Evolutionary conservation across 1,140 invertebrate species (phyloP), one percentile per base, ranked within the genome.

Genomic region (Drosophila albomicans): DNA sequence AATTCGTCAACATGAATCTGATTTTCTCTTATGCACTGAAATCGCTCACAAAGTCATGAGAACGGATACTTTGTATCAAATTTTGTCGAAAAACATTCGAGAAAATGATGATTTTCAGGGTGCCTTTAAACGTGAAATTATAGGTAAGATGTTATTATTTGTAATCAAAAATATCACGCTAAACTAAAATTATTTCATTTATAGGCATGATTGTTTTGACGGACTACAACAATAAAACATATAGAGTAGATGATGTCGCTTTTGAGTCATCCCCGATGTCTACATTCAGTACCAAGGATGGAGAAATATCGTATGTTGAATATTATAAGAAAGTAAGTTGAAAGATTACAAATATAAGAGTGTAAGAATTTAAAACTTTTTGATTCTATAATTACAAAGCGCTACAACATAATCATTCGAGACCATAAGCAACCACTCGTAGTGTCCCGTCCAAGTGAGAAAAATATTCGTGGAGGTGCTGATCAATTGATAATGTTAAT

Each of bases 161-260:
- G 25, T 45, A 2, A 35, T 66, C 56, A 20, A 20, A 20, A 20
- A 20, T 16, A 16, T 6, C 16, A 7, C 11, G 41, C 13, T 1
- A n/a, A 13, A 15, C 7, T 54, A 7, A 48, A 48, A 48, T 48
- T 20, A 6, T 16, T 48, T 20, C 3, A 5, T 20, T 8, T 67
- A 35, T 5, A 91, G 91, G 91, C 5, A 79, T 72, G 30, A 56
- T 96, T 56, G 97, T 99, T 0, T 91, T 99, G 28, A 99, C 98
- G 0, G 94, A 96, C 43, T 99, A 99, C 82, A 99, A 99, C 79
- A 98, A 98, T 84, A 96, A 95, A 84, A 97, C 96, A 0, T 99
- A 99, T 90, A 93, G 95, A 28, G 93, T 99, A 6, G 97, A 98
- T 93, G 98, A 99, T 84, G 95, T 99, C 2, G 94, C 96, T 30